A percentile compares a stretch with the other conserved stretches of the same genome.
Conservation (phyloP, 92 coral and sea anemone species). For the Metridium senile region DNA sequence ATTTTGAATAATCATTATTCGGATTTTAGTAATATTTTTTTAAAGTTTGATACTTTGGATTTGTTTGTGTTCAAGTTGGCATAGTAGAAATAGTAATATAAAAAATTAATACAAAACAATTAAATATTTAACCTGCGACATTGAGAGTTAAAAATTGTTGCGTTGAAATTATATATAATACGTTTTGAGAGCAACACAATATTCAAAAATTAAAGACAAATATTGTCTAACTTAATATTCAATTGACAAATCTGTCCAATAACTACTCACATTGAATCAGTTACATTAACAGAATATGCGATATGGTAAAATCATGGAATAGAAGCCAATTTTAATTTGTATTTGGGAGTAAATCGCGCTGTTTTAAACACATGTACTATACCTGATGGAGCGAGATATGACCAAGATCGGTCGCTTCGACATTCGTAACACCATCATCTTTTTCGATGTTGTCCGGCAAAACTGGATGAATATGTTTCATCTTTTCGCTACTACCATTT, state of each 20-base stretch:
- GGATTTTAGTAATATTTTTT: too few relatives aligned
- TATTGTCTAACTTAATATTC: too few relatives aligned
- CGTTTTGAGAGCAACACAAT: too few relatives aligned
- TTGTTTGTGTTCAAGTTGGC: too few relatives aligned
- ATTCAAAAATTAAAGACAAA: too few relatives aligned
- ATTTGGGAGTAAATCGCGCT: not conserved
- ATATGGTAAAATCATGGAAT: not conserved
- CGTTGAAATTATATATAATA: too few relatives aligned
- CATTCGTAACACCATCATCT: not conserved
- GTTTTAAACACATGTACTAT: not conserved
- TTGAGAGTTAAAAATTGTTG: too few relatives aligned
- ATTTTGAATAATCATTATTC: too few relatives aligned
- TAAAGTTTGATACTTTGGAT: too few relatives aligned
- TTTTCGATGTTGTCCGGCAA: not conserved
- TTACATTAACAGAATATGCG: not conserved
- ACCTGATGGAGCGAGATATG: slow-evolving; percentile 60
- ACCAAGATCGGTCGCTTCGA: slow-evolving; percentile 34
- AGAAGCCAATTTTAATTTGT: not conserved
- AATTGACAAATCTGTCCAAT: not conserved
- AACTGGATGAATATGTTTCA: not conserved
- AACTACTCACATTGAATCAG: not conserved
- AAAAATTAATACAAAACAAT: too few relatives aligned
- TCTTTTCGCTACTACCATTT: not conserved
- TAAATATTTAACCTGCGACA: too few relatives aligned
- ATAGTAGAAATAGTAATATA: too few relatives aligned